A percentile compares a stretch with the other conserved stretches of the same genome.
These are phyloP conservation scores for Eulemur rubriventer DNA, from an alignment of 2,797 vertebrate genomes.

Conservation along the genomic window DNA sequence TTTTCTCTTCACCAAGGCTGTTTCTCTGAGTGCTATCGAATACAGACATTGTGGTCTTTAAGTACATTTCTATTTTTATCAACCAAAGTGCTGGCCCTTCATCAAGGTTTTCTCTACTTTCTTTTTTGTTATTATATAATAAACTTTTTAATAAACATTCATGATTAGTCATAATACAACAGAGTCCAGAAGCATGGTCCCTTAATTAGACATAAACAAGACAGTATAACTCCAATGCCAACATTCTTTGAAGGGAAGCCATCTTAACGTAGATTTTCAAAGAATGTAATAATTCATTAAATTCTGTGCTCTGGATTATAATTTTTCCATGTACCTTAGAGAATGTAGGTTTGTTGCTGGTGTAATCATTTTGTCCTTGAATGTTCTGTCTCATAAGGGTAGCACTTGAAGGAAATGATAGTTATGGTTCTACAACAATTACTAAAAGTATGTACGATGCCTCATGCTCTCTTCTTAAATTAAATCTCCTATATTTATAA, in stretches of 20 bases:
- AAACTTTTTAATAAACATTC: constrained; percentile 29
- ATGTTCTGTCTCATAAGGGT: not conserved
- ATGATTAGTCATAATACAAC: not conserved
- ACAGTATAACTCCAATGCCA: not conserved
- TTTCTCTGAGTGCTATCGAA: not conserved
- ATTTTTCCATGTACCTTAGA: not conserved
- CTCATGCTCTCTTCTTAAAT: not conserved
- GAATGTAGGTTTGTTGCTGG: constrained; percentile 3
- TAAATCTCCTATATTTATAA: not conserved
- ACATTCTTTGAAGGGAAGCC: not conserved
- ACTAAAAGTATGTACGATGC: not conserved
- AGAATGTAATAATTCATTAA: not conserved
- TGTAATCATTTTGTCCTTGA: not conserved
- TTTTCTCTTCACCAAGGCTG: not conserved
- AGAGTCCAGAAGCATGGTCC: not conserved
- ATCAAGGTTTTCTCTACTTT: not conserved
- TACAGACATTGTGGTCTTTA: not conserved
- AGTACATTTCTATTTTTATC: constrained; percentile 38
- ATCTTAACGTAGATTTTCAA: constrained; percentile 20
- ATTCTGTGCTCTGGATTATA: not conserved
- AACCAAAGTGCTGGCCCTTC: not conserved
- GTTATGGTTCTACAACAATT: not conserved
- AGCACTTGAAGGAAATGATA: not conserved
- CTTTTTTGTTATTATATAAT: not conserved
- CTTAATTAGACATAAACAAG: not conserved